Evolutionary conservation across 2,888 invertebrate genomes (phyloP).

Genomic region (Amphipoea lucens): DNA sequence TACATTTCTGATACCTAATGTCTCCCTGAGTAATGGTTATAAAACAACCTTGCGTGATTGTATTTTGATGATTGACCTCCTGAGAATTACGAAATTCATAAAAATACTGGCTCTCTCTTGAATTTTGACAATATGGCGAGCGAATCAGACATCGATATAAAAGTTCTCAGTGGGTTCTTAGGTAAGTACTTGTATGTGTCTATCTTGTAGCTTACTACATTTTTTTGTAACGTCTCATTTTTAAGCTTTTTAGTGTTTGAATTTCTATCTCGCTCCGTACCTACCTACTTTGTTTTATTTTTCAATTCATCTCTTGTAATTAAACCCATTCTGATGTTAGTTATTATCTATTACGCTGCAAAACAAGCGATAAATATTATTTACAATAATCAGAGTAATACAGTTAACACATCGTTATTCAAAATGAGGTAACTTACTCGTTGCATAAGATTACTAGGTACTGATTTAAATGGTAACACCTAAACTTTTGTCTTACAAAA

Average conservation of each 20-base stretch:
- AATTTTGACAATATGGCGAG: background rate
- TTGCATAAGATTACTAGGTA: conserved; percentile 41
- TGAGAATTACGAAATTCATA: conserved; percentile 19
- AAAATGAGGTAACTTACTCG: conserved; percentile 22
- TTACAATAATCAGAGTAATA: conserved; percentile 47
- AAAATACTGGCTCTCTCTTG: conserved; percentile 8
- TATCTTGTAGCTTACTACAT: conserved; percentile 9
- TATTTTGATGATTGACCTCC: conserved; percentile 22
- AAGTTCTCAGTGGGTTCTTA: background rate
- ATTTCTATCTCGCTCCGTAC: background rate
- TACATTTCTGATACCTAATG: conserved; percentile 25
- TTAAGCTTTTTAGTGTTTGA: background rate
- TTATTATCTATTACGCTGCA: conserved; percentile 24
- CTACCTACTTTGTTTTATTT: background rate
- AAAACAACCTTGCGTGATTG: conserved; percentile 16
- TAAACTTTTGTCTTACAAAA: conserved; percentile 30
- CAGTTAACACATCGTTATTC: conserved; percentile 40
- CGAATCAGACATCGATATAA: background rate
- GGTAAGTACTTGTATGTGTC: background rate
- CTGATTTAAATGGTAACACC: conserved; percentile 32
- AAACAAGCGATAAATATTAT: conserved; percentile 48
- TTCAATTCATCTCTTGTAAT: conserved; percentile 11
- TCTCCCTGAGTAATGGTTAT: conserved; percentile 13
- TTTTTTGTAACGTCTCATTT: background rate
- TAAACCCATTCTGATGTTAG: conserved; percentile 18